Percentiles rank a stretch among this genome's conserved stretches.
Conservation (phyloP, 2,888 invertebrate genomes). For the Thereva nobilitata region DNA sequence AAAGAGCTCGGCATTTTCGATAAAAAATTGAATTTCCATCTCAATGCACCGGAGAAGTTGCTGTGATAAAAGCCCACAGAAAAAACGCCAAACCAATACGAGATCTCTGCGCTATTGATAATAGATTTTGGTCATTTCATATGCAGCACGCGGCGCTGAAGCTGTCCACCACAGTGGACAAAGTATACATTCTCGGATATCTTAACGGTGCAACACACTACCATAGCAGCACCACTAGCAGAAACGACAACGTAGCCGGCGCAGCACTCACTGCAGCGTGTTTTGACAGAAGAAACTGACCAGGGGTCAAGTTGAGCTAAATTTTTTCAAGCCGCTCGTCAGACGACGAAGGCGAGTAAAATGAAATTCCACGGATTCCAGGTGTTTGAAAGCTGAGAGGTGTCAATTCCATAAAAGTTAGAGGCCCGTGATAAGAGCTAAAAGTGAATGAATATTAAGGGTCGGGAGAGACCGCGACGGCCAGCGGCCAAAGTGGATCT, state of each 20-base stretch:
- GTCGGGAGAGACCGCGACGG: constrained; percentile 5
- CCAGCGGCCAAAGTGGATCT: constrained; percentile 18
- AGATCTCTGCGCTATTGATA: neutral
- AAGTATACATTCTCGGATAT: too few species aligned
- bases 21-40: constrained; percentile 30
- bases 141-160: constrained; percentile 1
- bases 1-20: constrained; percentile 8
- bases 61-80: neutral
- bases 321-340: neutral
- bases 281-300: constrained; percentile 16
- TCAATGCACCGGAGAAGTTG: constrained; percentile 24
- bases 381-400: constrained; percentile 21
- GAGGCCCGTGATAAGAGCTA: constrained; percentile 25
- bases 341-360: constrained; percentile 2
- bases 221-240: too few species aligned
- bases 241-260: too few species aligned
- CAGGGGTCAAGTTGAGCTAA: neutral
- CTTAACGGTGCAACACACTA: too few species aligned
- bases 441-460: constrained; percentile 7
- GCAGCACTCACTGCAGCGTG: neutral
- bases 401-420: constrained; percentile 30
- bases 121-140: constrained; percentile 5
- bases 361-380: constrained; percentile 28
- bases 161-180: too few species aligned
- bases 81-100: constrained; percentile 18